Percentiles rank a stretch among this genome's conserved stretches.
These are phyloP conservation scores for Eunapius fragilis DNA, from an alignment of 37 sponge, comb jelly and placozoan genomes.

Conservation along the genomic window DNA sequence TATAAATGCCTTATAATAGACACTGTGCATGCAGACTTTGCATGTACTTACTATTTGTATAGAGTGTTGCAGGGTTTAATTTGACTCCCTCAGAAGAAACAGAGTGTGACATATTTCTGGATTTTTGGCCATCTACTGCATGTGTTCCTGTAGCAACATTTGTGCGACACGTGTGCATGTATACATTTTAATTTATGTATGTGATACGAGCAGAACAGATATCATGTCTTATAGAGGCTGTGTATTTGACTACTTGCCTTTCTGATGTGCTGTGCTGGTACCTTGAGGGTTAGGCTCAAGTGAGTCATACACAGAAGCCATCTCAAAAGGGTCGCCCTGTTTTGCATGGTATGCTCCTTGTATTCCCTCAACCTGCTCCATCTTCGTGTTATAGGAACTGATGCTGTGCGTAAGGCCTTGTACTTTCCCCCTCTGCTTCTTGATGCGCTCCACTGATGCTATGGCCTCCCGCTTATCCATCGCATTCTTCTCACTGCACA, in stretches of 20 bases:
- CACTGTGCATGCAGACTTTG: too few relatives aligned
- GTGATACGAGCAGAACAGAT: too few relatives aligned
- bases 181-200: not conserved
- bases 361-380: not conserved
- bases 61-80: not conserved
- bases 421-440: not conserved
- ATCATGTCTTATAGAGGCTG: too few relatives aligned
- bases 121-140: not conserved
- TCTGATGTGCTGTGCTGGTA: not conserved
- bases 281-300: not conserved
- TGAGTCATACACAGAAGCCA: not conserved
- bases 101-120: not conserved
- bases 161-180: not conserved
- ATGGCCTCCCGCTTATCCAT: not conserved
- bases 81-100: not conserved
- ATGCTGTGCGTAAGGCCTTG: not conserved
- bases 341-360: not conserved
- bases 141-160: not conserved
- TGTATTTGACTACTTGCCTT: too few relatives aligned
- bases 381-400: not conserved
- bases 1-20: too few relatives aligned
- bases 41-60: not conserved
- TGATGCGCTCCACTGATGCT: not conserved
- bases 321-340: not conserved
- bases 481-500: conserved; percentile 16